A percentile compares a stretch with the other conserved stretches of the same genome.
These are phyloP conservation scores for Amiota minor DNA, from an alignment of 2,888 invertebrate species.

Conservation along the genomic window DNA sequence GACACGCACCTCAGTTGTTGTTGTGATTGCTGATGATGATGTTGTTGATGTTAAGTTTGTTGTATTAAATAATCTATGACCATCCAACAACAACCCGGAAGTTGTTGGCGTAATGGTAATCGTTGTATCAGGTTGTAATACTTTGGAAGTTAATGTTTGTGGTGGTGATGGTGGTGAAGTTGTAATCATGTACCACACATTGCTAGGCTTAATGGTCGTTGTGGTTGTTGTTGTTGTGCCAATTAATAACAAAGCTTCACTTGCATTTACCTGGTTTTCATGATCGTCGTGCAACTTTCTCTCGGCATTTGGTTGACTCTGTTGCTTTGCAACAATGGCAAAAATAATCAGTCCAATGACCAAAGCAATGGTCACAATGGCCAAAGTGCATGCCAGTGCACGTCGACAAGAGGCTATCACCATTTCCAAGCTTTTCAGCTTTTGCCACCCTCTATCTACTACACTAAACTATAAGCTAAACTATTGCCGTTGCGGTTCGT, in stretches of 20 bases:
- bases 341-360: conserved; percentile 60
- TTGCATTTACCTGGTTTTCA: conserved; percentile 19
- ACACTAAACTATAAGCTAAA: no score
- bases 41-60: not conserved
- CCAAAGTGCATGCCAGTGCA: conserved; percentile 46
- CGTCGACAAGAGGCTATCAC: conserved; percentile 31
- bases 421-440: not conserved
- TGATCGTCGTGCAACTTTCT: conserved; percentile 41
- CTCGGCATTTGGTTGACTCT: conserved; percentile 42
- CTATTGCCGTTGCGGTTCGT: conserved; percentile 14
- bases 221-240: conserved; percentile 56
- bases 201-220: conserved; percentile 37
- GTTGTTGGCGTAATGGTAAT: conserved; percentile 28
- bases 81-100: conserved; percentile 51
- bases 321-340: conserved; percentile 58
- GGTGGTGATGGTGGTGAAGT: conserved; percentile 22
- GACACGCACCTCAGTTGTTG: conserved; percentile 47
- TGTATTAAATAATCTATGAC: conserved; percentile 23
- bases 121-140: conserved; percentile 1
- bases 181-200: not conserved
- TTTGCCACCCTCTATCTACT: no score
- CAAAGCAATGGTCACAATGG: conserved; percentile 48
- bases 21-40: not conserved
- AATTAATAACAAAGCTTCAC: conserved; percentile 49
- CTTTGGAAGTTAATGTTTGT: not conserved